A percentile compares a stretch with the other conserved stretches of the same genome.
These are phyloP conservation scores for Pelagia noctiluca DNA, from an alignment of 30 jellyfish, hydroid and myxozoan species.

Conservation along the genomic window DNA sequence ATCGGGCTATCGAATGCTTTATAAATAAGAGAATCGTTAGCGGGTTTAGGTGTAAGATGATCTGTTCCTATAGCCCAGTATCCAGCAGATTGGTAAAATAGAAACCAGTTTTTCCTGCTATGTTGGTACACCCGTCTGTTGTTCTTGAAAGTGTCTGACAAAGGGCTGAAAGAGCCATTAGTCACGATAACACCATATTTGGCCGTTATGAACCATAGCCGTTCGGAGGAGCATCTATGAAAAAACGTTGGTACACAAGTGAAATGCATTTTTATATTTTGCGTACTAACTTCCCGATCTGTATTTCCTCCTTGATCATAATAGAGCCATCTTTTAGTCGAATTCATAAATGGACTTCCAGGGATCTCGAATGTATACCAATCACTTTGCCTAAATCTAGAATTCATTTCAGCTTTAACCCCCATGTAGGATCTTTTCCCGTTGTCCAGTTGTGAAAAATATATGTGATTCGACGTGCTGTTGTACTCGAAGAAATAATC, in stretches of 20 bases:
- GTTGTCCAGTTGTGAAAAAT: neutral
- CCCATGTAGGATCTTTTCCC: neutral
- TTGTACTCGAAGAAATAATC: neutral
- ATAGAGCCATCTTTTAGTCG: neutral
- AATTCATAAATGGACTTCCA: neutral
- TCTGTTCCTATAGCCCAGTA: conserved; percentile 29
- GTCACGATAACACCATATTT: conserved; percentile 11
- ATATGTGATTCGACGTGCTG: neutral
- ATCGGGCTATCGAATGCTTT: conserved; percentile 28
- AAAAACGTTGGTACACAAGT: conserved; percentile 11
- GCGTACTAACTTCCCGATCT: neutral
- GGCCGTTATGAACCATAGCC: conserved; percentile 21
- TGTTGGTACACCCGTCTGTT: conserved; percentile 62
- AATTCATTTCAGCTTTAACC: neutral
- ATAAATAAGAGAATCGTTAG: too few species aligned
- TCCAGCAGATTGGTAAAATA: conserved; percentile 31
- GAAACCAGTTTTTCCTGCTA: conserved; percentile 31
- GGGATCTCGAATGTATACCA: neutral
- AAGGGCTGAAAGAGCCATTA: conserved; percentile 7
- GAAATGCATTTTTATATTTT: neutral
- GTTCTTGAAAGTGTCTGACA: neutral
- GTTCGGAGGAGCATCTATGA: conserved; percentile 42
- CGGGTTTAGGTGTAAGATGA: neutral
- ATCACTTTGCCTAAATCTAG: neutral
- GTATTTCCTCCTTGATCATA: neutral